Conservation (phyloP, 2,797 vertebrate species). For the Eidolon dupreanum region DNA sequence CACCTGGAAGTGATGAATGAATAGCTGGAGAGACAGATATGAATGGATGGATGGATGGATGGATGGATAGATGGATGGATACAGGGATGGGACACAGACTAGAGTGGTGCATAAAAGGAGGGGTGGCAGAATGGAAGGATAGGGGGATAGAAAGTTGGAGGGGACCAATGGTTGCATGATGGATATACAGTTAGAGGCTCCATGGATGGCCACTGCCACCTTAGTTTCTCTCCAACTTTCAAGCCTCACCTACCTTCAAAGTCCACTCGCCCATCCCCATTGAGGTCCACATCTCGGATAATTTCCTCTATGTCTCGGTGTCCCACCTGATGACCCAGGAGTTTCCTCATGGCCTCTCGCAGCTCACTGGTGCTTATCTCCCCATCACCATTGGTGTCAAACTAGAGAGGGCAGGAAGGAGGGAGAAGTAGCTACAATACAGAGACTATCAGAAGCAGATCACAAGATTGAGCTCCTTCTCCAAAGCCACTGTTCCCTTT, state of each 20-base stretch:
- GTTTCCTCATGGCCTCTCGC: conserved; percentile 98
- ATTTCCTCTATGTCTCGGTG: conserved; percentile 98
- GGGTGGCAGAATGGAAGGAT: background rate
- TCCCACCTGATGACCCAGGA: conserved; percentile 97
- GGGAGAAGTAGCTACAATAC: background rate
- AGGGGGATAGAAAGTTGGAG: no score
- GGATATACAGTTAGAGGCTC: background rate
- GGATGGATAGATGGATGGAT: no score
- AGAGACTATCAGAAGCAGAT: background rate
- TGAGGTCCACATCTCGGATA: conserved; percentile 96
- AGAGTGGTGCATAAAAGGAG: background rate
- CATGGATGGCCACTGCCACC: background rate
- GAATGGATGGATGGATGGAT: no score
- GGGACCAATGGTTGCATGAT: background rate
- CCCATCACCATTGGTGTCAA: conserved; percentile 98
- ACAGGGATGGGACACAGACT: no score
- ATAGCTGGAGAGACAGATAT: background rate
- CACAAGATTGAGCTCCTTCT: background rate
- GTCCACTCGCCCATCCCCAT: conserved; percentile 97
- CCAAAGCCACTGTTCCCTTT: background rate
- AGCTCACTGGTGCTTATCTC: conserved; percentile 98
- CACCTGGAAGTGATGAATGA: no score
- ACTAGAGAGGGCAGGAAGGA: conserved; percentile 85
- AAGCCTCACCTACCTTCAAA: conserved; percentile 93
- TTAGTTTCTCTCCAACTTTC: background rate